Evolutionary conservation across 2,113 vertebrate genomes (phyloP), one percentile per base, ranked within the genome.

Genomic region (Silurus asotus): DNA sequence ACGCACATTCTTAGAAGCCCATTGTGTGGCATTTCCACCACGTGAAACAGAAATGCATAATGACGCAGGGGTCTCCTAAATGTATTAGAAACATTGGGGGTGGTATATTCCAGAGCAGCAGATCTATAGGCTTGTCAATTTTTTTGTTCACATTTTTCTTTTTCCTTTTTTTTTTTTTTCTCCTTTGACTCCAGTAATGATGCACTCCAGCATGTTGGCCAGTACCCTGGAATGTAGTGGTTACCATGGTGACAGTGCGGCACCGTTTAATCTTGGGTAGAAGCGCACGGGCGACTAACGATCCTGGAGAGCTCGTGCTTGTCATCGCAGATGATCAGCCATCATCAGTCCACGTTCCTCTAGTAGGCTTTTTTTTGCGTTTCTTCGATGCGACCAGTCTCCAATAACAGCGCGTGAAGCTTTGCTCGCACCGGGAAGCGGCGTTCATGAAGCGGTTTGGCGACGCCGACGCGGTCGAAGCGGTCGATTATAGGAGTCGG

Each of bases 191-290:
- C 65, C 69, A 53, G 17, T 65, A 20, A 65, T 48, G 69, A 74
- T 59, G 48, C 8, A 45, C 56, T 45, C 20, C 6, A 80, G 19
- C 8, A 80, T 37, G 77, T 48, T 48, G 56, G 58, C 6, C 56
- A 23, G 23, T 45, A 59, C 82, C 1, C 5, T 58, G 82, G 82
- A 59, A 56, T 74, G 69, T 59, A 17, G 14, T n/a, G 61, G 82
- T 84, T 84, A 23, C 82, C 69, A 84, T 84, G 82, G 82, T 74
- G 59, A 84, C 82, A 23, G 53, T 13, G 55, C 55, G 20, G 82
- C 0, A 75, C 69, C 67, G 55, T 61, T 56, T 74, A 49, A 74
- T 84, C 53, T 2, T 48, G 64, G 20, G n/a, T n/a, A 61, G 25
- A 25, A 69, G 4, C 20, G 62, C 81, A 51, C n/a, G 56, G 14